These are phyloP conservation scores for Nycticorax nycticorax DNA, from an alignment of 2,113 vertebrate genomes.

Conservation along the genomic window DNA sequence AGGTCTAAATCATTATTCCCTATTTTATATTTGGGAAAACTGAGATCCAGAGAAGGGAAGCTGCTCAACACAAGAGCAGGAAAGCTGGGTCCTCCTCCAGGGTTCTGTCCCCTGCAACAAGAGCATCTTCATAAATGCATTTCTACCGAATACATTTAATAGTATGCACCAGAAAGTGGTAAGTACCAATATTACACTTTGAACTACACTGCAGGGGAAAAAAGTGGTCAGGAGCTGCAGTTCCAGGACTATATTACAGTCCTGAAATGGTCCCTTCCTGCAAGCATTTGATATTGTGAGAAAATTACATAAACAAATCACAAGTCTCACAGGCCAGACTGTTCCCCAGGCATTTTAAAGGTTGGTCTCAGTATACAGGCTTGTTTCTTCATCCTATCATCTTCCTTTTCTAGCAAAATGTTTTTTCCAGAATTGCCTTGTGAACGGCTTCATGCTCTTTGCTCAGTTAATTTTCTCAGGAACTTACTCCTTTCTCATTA, in stretches of 20 bases:
- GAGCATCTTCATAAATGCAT: background rate
- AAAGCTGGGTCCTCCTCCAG: background rate
- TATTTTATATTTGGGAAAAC: background rate
- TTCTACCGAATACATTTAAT: background rate
- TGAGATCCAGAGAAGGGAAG: background rate
- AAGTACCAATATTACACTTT: background rate
- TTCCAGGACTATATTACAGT: background rate
- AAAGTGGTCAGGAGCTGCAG: background rate
- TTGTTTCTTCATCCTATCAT: background rate
- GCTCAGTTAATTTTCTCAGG: background rate
- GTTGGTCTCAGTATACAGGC: background rate
- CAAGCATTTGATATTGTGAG: background rate
- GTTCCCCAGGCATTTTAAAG: background rate
- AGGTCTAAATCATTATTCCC: background rate
- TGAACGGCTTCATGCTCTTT: background rate
- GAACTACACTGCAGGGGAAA: background rate
- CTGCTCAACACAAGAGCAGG: background rate
- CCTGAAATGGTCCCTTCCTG: background rate
- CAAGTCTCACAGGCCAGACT: background rate
- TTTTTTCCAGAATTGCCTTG: background rate
- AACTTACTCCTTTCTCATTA: background rate
- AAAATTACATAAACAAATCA: conserved; percentile 26
- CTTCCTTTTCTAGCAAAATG: background rate
- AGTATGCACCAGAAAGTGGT: background rate
- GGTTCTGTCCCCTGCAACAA: background rate